Base-by-base conservation (phyloP, 2,888 invertebrate genomes). In the Epinotia brunnichana region DNA sequence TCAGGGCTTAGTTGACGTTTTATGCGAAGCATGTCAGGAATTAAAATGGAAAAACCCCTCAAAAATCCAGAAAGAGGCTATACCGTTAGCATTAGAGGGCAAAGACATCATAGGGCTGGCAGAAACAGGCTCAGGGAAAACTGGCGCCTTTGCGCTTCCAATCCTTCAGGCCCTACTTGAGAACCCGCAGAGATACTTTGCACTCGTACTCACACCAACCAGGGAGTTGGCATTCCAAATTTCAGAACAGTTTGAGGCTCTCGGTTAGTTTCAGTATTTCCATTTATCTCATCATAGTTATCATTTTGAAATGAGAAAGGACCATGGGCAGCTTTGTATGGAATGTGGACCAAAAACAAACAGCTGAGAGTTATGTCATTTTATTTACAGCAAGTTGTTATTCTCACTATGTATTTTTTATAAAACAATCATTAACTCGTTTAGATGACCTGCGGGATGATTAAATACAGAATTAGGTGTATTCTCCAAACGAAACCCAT, bases 221-320 rank as follows among this genome's bases (percentile, higher is more conserved):
- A 95, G 99, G 89, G 99, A 99, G 90, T 93, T 99, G 81, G 99
- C 99, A 3, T 98, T 98, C 87, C 99, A 99, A 90, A 99, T 99
- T 83, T 97, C 98, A 0, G 99, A 99, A 90, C 99, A 99, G 85
- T 98, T 99, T 93, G 98, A 99, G 88, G 99, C 99, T 3, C 93
- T 99, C 74, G 99, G 97, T 96, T 90, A 92, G 89, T 80, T 51
- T 0, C 21, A 35, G 15, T 9, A 7, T 7, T 7, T 15, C 7
- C 3, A 1, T 70, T 62, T 17, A 35, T 7, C 21, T n/a, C n/a
- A n/a, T n/a, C 21, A 24, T 24, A 24, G 1, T 2, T 24, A 24
- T 24, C 2, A 24, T 24, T 24, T 24, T 2, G 21, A 24, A 24
- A 24, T 24, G 21, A 2, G 21, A 24, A 24, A n/a, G n/a, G n/a